Base-by-base conservation (phyloP, 2,888 invertebrate species). In the Hyposoter dolosus region DNA sequence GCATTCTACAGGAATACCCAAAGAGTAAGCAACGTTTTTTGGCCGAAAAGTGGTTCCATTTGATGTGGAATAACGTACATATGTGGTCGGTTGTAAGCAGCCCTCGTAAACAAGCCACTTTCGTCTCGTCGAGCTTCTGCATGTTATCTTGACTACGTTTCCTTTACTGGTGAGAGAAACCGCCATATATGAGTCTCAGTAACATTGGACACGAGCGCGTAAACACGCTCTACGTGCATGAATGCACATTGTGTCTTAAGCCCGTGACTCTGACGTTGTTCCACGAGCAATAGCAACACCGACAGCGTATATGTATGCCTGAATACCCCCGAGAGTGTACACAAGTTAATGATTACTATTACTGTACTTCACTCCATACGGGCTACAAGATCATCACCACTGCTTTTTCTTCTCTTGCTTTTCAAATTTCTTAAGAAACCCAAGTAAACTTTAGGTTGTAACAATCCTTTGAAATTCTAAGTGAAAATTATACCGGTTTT, bases 231-330 rank as follows among this genome's bases (percentile, higher is more conserved):
- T 68, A 78, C 78, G 68, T 53, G 68, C 78, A 78, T 69, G 78
- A 78, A 82, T 82, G 82, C 82, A 75, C 82, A 68, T 82, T 82
- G 75, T 82, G 75, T 45, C 43, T 75, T 28, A 45, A 82, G 82
- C 19, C 75, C 28, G 28, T 74, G 74, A 45, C 32, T 66, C 56
- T 43, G 68, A 60, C 82, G 82, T 75, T 82, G 81, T 74, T 82
- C 72, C 56, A 45, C 63, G 35, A 28, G 77, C 47, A 66, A 66
- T 50, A 76, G 75, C 56, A 56, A 56, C 74, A 56, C 40, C 43
- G 43, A 43, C 74, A 43, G 7, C 12, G 15, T 40, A 40, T 40
- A 40, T 43, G 43, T 7, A 23, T 69, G 15, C 15, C 43, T 12
- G 3, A 9, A 45, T 23, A 45, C 35, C 19, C 40, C 3, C 35